These are phyloP conservation scores for Branchellion lobata DNA, from an alignment of 2,888 invertebrate species.

Conservation along the genomic window DNA sequence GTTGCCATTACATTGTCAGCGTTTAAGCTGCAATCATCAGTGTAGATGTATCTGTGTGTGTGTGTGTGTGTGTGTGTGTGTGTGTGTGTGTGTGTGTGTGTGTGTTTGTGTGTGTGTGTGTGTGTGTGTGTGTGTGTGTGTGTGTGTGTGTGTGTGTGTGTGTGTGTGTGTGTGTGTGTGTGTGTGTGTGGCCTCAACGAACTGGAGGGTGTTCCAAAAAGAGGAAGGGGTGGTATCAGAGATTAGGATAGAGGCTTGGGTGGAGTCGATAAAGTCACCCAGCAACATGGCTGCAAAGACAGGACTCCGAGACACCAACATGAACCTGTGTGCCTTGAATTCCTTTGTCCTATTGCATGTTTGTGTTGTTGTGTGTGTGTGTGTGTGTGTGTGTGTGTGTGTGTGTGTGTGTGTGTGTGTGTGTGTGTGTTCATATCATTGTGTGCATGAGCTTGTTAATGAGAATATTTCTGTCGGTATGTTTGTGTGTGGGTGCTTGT, in stretches of 20 bases:
- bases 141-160: too few species aligned
- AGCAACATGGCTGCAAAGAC: slow-evolving; percentile 47
- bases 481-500: too few species aligned
- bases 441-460: not conserved
- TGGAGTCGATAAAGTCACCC: slow-evolving; percentile 6
- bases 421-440: not conserved
- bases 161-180: too few species aligned
- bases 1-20: slow-evolving; percentile 70
- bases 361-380: too few species aligned
- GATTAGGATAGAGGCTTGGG: slow-evolving; percentile 36
- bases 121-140: too few species aligned
- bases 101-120: too few species aligned
- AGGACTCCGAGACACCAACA: slow-evolving; percentile 47
- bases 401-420: too few species aligned
- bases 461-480: not conserved
- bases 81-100: too few species aligned
- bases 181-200: slow-evolving; percentile 44
- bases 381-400: too few species aligned
- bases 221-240: slow-evolving; percentile 54
- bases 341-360: not conserved
- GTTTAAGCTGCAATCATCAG: slow-evolving; percentile 68
- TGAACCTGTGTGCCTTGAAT: slow-evolving; percentile 50
- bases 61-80: not conserved
- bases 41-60: slow-evolving; percentile 68
- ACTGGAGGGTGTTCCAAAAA: slow-evolving; percentile 53